Percentiles rank a stretch among this genome's conserved stretches.
Conservation (phyloP, 2,113 vertebrate species). For the Coturnix japonica region DNA sequence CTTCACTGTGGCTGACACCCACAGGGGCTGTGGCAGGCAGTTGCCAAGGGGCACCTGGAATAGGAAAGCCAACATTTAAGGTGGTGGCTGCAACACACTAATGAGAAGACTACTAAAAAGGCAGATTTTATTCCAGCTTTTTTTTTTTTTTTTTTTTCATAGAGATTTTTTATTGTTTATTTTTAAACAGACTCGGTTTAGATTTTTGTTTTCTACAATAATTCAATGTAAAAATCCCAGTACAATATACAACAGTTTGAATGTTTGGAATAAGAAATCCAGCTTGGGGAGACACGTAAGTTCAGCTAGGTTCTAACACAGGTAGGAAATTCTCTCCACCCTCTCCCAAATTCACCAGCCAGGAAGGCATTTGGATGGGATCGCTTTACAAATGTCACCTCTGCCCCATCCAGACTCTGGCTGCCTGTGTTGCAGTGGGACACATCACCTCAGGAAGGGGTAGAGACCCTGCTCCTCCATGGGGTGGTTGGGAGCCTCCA, state of each 20-base stretch:
- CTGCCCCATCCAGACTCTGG: not conserved
- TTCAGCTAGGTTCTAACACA: slow-evolving; percentile 62
- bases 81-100: not conserved
- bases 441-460: not conserved
- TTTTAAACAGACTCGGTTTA: slow-evolving; percentile 66
- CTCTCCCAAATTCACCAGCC: slow-evolving; percentile 25
- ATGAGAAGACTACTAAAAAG: not conserved
- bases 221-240: slow-evolving; percentile 71
- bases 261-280: slow-evolving; percentile 63
- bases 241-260: slow-evolving; percentile 66
- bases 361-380: slow-evolving; percentile 36
- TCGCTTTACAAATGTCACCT: not conserved
- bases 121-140: not conserved
- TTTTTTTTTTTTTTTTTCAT: slow-evolving; percentile 10
- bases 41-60: not conserved
- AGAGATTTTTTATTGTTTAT: slow-evolving; percentile 59
- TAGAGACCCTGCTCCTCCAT: not conserved
- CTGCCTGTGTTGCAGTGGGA: not conserved
- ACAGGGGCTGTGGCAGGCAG: not conserved
- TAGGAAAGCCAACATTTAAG: not conserved
- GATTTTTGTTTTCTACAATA: slow-evolving; percentile 69
- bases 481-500: not conserved
- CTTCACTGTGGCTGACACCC: not conserved
- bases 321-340: slow-evolving; percentile 31
- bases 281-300: not conserved